phyloP scores from a whole-genome alignment of 2,888 invertebrate genomes.

The Spatulosminthurus flaviceps region DNA sequence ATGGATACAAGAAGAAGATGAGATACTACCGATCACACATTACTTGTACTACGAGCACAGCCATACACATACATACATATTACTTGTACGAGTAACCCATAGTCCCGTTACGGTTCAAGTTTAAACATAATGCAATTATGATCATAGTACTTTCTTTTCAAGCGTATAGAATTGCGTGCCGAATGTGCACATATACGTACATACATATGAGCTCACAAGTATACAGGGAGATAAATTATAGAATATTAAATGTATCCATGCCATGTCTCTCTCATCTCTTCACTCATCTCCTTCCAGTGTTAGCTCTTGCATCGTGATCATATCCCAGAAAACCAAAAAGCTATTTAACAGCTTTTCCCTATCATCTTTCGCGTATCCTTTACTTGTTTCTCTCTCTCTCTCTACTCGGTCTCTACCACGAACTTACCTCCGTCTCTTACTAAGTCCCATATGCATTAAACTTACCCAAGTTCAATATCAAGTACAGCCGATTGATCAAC shows the following conservation, averaged over 20 bases:
- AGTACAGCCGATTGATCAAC: too few relatives aligned
- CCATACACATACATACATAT: neutral
- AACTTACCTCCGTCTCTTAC: too few relatives aligned
- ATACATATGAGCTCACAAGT: neutral
- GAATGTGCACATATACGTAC: neutral
- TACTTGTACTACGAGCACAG: too few relatives aligned
- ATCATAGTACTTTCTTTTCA: slow-evolving; percentile 32
- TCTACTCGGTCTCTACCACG: too few relatives aligned
- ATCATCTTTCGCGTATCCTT: slow-evolving; percentile 6
- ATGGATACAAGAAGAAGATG: neutral
- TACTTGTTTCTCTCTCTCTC: neutral
- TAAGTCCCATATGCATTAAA: too few relatives aligned
- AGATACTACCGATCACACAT: neutral
- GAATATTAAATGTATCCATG: slow-evolving; percentile 20
- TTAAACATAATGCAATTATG: slow-evolving; percentile 29
- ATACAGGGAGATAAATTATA: slow-evolving; percentile 21
- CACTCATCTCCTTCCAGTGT: neutral
- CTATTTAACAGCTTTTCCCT: slow-evolving; percentile 25
- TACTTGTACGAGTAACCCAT: slow-evolving; percentile 1
- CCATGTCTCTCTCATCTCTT: slow-evolving; percentile 15
- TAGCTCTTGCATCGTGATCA: neutral
- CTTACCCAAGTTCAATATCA: too few relatives aligned
- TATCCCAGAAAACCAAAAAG: slow-evolving; percentile 13
- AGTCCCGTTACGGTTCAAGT: slow-evolving; percentile 41
- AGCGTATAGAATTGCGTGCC: neutral